These are phyloP conservation scores for Reticulitermes speratus DNA, from an alignment of 1,140 invertebrate genomes.

Conservation along the genomic window DNA sequence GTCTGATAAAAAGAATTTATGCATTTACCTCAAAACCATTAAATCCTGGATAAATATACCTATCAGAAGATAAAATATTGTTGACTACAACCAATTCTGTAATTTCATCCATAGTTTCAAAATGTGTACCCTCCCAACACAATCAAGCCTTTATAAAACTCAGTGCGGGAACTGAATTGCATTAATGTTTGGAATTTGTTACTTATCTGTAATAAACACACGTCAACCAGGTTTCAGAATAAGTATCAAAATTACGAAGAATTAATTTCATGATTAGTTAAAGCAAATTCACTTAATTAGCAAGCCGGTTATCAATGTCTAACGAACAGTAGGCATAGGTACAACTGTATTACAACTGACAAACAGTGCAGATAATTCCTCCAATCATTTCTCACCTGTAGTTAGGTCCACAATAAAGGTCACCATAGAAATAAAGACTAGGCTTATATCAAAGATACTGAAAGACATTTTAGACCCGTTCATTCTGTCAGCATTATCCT, in stretches of 20 bases:
- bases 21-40: neutral
- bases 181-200: too few species aligned
- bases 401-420: conserved; percentile 28
- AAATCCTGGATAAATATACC: neutral
- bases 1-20: neutral
- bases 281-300: too few species aligned
- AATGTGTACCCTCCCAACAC: too few species aligned
- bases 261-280: too few species aligned
- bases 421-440: conserved; percentile 22
- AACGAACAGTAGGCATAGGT: neutral
- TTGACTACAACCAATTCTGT: too few species aligned
- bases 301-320: neutral
- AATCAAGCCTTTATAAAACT: too few species aligned
- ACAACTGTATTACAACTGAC: neutral
- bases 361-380: neutral
- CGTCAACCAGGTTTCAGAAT: too few species aligned
- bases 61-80: too few species aligned
- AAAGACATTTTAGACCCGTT: conserved; percentile 5
- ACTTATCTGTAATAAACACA: too few species aligned
- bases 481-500: neutral
- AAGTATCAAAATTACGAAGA: too few species aligned
- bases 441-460: conserved; percentile 20
- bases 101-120: too few species aligned
- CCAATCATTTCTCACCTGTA: conserved; percentile 23
- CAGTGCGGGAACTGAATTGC: too few species aligned